Percentiles rank a stretch among this genome's conserved stretches.
Evolutionary conservation across 2,888 invertebrate species (phyloP).

Genomic region (Tribolium freemani): DNA sequence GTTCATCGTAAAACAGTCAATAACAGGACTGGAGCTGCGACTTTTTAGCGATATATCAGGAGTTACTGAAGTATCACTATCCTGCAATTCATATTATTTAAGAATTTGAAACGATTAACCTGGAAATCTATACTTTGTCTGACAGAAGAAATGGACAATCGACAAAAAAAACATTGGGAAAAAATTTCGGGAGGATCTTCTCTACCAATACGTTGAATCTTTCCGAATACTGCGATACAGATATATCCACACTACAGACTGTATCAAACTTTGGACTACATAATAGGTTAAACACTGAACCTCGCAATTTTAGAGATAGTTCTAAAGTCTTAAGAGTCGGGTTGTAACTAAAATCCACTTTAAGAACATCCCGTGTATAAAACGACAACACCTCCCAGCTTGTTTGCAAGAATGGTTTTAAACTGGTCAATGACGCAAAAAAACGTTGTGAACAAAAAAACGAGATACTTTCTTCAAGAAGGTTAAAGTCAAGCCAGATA

Average conservation of each 20-base stretch:
- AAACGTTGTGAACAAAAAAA: neutral
- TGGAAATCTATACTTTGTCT: neutral
- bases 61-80: neutral
- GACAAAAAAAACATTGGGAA: neutral
- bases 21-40: neutral
- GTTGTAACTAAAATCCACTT: neutral
- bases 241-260: neutral
- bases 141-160: neutral
- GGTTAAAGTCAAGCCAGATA: constrained; percentile 10
- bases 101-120: neutral
- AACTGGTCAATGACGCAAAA: neutral
- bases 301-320: neutral
- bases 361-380: neutral
- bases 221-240: neutral
- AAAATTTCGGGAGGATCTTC: neutral
- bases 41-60: neutral
- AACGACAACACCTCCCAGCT: constrained; percentile 1
- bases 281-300: neutral
- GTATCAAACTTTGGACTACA: neutral
- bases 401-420: neutral
- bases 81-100: neutral
- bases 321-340: neutral
- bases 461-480: neutral
- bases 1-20: neutral
- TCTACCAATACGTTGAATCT: neutral